A percentile compares a stretch with the other conserved stretches of the same genome.
phyloP scores from a whole-genome alignment of 2,113 vertebrate genomes.

The Macrotus californicus region DNA sequence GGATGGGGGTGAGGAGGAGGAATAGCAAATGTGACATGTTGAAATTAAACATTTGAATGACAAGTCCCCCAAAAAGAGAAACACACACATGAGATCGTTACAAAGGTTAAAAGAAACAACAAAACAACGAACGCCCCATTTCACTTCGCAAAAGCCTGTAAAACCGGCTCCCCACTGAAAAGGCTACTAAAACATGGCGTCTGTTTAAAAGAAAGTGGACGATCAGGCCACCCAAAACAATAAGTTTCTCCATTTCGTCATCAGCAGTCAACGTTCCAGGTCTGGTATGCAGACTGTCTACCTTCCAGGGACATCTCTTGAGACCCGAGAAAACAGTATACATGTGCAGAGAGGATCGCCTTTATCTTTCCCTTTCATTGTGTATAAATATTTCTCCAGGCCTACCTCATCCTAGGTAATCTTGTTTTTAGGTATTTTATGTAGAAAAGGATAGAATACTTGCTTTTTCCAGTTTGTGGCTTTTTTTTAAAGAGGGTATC shows the following conservation, averaged over 20 bases:
- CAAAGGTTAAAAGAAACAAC: conserved; percentile 79
- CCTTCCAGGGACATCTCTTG: conserved; percentile 5
- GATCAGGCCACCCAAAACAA: conserved; percentile 81
- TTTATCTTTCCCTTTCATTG: neutral
- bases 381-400: neutral
- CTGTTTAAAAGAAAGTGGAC: conserved; percentile 76
- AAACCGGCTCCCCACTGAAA: conserved; percentile 79
- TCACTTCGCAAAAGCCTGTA: conserved; percentile 79
- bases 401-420: neutral
- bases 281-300: neutral
- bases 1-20: conserved; percentile 79
- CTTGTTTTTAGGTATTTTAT: neutral
- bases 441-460: neutral
- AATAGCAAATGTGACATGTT: conserved; percentile 80
- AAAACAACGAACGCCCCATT: conserved; percentile 73
- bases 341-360: neutral
- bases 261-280: conserved; percentile 54
- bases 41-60: conserved; percentile 82
- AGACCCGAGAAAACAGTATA: neutral
- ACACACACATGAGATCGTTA: conserved; percentile 79
- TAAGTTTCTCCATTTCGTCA: conserved; percentile 82
- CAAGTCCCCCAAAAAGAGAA: conserved; percentile 79
- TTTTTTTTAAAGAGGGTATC: neutral
- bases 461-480: neutral
- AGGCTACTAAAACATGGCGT: conserved; percentile 77